Evolutionary conservation across 2,113 vertebrate species (phyloP).

Genomic region (Otis tarda): DNA sequence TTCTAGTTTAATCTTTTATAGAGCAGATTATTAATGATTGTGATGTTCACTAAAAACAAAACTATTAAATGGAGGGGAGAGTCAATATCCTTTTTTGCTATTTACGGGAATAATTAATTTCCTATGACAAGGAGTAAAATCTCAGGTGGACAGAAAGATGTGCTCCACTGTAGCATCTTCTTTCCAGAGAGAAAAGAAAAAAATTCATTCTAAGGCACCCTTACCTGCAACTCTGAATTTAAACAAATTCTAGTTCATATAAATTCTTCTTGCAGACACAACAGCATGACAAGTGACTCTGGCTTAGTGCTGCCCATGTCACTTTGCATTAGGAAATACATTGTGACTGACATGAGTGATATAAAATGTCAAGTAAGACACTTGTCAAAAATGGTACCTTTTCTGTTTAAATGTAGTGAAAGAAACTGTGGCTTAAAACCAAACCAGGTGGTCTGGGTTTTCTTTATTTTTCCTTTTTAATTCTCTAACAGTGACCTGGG

Average conservation of each 20-base stretch:
- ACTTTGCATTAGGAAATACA: slow-evolving; percentile 49
- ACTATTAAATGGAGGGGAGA: neutral
- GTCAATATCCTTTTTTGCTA: neutral
- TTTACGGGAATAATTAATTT: neutral
- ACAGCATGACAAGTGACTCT: neutral
- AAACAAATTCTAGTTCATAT: slow-evolving; percentile 25
- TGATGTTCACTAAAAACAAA: neutral
- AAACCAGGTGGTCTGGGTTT: neutral
- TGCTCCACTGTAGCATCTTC: neutral
- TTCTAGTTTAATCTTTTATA: neutral
- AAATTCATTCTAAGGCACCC: neutral
- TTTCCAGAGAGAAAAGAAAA: neutral
- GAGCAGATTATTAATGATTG: neutral
- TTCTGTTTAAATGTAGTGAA: slow-evolving; percentile 12
- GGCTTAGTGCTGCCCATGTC: slow-evolving; percentile 23
- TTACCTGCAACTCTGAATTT: slow-evolving; percentile 12
- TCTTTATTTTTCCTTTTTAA: neutral
- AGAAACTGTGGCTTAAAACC: slow-evolving; percentile 3
- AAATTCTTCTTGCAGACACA: slow-evolving; percentile 40
- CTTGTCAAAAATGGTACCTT: neutral
- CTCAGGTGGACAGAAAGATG: neutral
- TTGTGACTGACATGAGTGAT: slow-evolving; percentile 25
- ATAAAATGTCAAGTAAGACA: slow-evolving; percentile 49
- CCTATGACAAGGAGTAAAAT: neutral
- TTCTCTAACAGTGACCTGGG: neutral